Percentiles rank a stretch among this genome's conserved stretches.
Conservation (phyloP, 2,888 invertebrate species). For the Microplitis manilae region DNA sequence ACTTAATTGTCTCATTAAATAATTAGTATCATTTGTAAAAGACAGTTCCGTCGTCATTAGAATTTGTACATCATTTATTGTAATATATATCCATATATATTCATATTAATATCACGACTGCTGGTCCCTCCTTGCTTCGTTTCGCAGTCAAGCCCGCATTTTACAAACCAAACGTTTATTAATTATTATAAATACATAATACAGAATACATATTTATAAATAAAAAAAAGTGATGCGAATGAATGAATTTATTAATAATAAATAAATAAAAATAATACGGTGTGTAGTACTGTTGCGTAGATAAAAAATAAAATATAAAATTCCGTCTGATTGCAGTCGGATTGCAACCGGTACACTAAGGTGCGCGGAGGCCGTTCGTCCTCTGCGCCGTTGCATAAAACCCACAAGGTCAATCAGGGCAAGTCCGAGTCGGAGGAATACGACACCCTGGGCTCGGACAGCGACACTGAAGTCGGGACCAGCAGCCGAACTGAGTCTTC, state of each 20-base stretch:
- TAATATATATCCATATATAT: conserved; percentile 22
- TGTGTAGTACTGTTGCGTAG: conserved; percentile 27
- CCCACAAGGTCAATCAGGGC: conserved; percentile 88
- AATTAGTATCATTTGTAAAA: conserved; percentile 6
- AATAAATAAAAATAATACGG: conserved; percentile 25
- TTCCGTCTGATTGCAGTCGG: conserved; percentile 72
- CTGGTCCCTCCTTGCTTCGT: conserved; percentile 70
- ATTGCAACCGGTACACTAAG: conserved; percentile 72
- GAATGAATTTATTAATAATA: conserved; percentile 8
- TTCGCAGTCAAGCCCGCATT: conserved; percentile 53
- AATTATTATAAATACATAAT: conserved; percentile 15
- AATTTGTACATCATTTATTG: conserved; percentile 21
- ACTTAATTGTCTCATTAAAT: conserved; percentile 3
- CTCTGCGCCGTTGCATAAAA: conserved; percentile 71
- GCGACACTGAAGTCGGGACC: conserved; percentile 73
- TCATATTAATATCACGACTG: conserved; percentile 58
- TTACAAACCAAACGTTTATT: conserved; percentile 25
- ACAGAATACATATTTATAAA: conserved; percentile 13
- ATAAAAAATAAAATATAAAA: conserved; percentile 48
- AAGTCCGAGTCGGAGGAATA: conserved; percentile 76
- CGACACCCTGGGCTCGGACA: conserved; percentile 75
- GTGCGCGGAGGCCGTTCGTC: conserved; percentile 71
- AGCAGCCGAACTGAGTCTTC: conserved; percentile 73
- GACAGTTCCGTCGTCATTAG: conserved; percentile 21
- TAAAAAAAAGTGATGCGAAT: conserved; percentile 25